Percentiles rank a stretch among this genome's conserved stretches.
Evolutionary conservation across 2,797 vertebrate genomes (phyloP).

Genomic region (Mallotus villosus): DNA sequence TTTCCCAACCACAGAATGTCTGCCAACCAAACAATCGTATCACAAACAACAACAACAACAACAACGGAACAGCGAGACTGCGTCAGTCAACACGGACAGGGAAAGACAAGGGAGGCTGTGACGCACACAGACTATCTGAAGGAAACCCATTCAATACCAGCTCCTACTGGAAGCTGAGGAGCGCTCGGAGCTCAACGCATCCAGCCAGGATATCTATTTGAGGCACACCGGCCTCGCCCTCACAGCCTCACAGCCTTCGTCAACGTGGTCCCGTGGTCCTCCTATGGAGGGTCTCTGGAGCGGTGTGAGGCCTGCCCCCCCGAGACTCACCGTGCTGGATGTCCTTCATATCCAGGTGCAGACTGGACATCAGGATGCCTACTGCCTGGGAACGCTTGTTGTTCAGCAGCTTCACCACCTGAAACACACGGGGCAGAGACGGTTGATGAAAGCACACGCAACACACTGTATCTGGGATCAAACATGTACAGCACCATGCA

Average conservation of each 20-base stretch:
- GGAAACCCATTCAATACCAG: background rate
- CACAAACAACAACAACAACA: background rate
- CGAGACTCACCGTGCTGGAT: conserved; percentile 90
- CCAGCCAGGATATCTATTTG: no score
- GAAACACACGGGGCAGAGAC: conserved; percentile 42
- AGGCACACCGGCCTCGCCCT: no score
- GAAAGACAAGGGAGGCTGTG: background rate
- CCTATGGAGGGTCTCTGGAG: no score
- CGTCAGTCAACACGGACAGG: background rate
- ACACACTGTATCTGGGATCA: no score
- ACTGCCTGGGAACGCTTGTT: conserved; percentile 87
- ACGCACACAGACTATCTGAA: background rate
- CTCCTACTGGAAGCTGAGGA: background rate
- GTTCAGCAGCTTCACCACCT: conserved; percentile 80
- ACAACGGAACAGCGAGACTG: background rate
- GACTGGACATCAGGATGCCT: conserved; percentile 96
- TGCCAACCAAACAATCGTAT: background rate
- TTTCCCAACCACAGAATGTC: background rate
- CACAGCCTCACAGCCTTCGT: no score
- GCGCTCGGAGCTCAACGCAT: background rate
- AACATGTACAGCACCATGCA: no score
- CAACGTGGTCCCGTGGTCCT: no score
- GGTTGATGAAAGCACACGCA: no score
- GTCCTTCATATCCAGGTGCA: conserved; percentile 96
- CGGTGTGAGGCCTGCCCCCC: no score